Evolutionary conservation across 1,140 invertebrate genomes (phyloP), one percentile per base, ranked within the genome.

Genomic region (Hycleus phaleratus): DNA sequence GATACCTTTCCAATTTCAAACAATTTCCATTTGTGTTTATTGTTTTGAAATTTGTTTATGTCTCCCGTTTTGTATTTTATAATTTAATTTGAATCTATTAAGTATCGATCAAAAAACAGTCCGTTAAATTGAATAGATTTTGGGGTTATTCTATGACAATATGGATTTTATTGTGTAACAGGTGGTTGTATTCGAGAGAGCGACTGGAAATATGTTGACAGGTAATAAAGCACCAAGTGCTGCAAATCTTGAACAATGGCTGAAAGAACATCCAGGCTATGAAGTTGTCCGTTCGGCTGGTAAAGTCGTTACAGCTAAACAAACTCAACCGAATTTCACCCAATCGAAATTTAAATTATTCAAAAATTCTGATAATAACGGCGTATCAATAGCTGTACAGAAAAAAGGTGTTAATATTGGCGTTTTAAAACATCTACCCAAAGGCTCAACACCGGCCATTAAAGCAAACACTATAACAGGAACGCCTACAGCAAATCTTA

Each of bases 201-300:
- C 84, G 70, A 85, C 81, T 39, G 90, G 91, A 4, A 86, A 82
- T 66, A 75, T 90, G 46, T 71, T 93, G 38, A 83, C 84, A 1
- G 89, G 89, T 25, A 74, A 81, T 1, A 84, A 85, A 68, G 91
- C 91, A 46, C 93, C 92, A 3, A 87, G 84, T 11, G 80, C 84
- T 18, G 79, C 81, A 25, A 88, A 87, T 71, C 75, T 96, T 6
- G 85, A 87, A 68, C 77, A 82, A 7, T 95, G 91, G 91, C 75
- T 97, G 5, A 84, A 87, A 70, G 84, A 87, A 56, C 86, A 95
- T 82, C 91, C 91, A 10, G 86, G 85, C 0, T 95, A 83, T 75
- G 88, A 93, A 75, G 85, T 92, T 1, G 78, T 91, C 1, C 79
- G 83, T 56, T 82, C 88, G 0, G 83, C 81, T 26, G 66, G 61